Evolutionary conservation across 1,140 invertebrate genomes (phyloP), one percentile per base, ranked within the genome.

Genomic region (Caenorhabditis briggsae): DNA sequence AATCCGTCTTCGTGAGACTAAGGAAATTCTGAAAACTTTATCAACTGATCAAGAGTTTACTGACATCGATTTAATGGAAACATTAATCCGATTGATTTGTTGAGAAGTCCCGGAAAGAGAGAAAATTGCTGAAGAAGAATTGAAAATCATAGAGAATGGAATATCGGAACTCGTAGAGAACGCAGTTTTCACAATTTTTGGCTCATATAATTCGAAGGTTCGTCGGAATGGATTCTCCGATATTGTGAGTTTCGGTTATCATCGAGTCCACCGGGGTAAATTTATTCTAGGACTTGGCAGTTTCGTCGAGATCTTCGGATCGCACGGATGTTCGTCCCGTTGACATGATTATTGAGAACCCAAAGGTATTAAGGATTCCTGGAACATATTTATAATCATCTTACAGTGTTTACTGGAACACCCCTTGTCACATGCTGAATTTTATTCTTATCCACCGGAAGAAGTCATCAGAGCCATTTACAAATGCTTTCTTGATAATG

Each of bases 381-480:
- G 6, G 50, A 14, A 14, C 11, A 0, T 25, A 61, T 12, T 25
- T 3, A 61, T 20, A 25, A 12, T 11, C 25, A 11, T 23, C 1
- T 61, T 61, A 11, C 59, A 61, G 59, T 61, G 59, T 61, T 25
- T 61, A 23, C 23, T 61, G 1, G 59, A 61, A 20, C 33, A 33
- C 11, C 59, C 59, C 7, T 25, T 61, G 20, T 25, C 59, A 25
- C 8, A 61, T 25, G 18, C 59, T 8, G 59, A 61, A 25, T 61
- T 61, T 11, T 23, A 25, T 20, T 25, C 59, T 1, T 61, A 25
- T 25, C 59, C 59, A 20, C 20, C 7, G 25, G 59, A 61, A 61
- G 59, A 61, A 61, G 25, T 61, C 8, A 61, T 61, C 59, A 61
- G 25, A 61, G 59, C 59, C 1, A 61, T 61, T 23, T 61, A 25